These are phyloP conservation scores for Azorinus chamasolen DNA, from an alignment of 2,888 invertebrate species.

Conservation along the genomic window DNA sequence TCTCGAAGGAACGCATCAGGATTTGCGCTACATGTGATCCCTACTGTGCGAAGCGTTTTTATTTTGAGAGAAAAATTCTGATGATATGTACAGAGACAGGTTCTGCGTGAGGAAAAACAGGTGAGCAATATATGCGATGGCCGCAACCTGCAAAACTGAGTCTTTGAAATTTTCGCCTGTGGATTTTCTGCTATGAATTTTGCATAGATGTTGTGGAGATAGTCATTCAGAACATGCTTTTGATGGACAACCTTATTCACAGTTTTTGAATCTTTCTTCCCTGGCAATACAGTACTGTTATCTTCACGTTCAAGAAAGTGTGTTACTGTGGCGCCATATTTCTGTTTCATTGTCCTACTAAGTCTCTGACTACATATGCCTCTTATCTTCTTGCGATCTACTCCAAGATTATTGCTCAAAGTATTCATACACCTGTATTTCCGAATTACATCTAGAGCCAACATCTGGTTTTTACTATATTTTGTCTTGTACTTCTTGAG, in stretches of 20 bases:
- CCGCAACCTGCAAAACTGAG: slow-evolving; percentile 19
- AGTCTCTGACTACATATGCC: too few relatives aligned
- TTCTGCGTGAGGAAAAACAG: slow-evolving; percentile 18
- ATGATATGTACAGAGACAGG: slow-evolving; percentile 35
- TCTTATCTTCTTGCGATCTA: too few relatives aligned
- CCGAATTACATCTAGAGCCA: too few relatives aligned
- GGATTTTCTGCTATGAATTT: slow-evolving; percentile 42
- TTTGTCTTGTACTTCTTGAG: too few relatives aligned
- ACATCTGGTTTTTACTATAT: too few relatives aligned
- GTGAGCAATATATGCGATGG: slow-evolving; percentile 18
- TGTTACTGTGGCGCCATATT: slow-evolving; percentile 6
- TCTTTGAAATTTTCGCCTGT: slow-evolving; percentile 2
- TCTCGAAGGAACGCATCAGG: not conserved
- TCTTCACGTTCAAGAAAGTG: slow-evolving; percentile 7
- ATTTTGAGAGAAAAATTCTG: slow-evolving; percentile 47
- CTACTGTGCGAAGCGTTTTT: slow-evolving; percentile 14
- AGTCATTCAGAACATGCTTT: slow-evolving; percentile 33
- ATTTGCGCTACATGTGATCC: not conserved
- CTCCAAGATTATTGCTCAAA: too few relatives aligned
- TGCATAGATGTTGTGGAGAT: slow-evolving; percentile 12
- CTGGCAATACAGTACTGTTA: not conserved
- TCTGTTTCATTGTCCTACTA: slow-evolving; percentile 1
- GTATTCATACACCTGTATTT: too few relatives aligned
- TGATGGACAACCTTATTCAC: not conserved
- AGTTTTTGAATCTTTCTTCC: not conserved